These are phyloP conservation scores for Dreissena polymorpha DNA, from an alignment of 1,140 invertebrate genomes.

Conservation along the genomic window DNA sequence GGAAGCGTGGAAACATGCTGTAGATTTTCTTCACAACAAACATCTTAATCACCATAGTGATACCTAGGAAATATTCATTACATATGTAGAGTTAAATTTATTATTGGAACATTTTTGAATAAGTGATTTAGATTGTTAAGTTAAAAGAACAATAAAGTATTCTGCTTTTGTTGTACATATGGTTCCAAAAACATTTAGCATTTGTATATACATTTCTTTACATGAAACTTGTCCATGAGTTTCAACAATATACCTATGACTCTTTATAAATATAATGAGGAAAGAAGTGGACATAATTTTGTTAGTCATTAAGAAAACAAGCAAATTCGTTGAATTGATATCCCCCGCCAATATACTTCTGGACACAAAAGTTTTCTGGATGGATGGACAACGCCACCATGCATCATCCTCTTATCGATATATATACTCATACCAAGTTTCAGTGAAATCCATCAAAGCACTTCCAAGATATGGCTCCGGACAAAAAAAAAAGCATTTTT, in stretches of 20 bases:
- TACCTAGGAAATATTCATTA: constrained; percentile 60
- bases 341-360: too few relatives aligned
- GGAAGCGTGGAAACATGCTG: constrained; percentile 78
- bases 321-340: too few relatives aligned
- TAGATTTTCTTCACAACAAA: constrained; percentile 80
- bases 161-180: background rate
- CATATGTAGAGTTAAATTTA: background rate
- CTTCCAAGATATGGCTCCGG: too few relatives aligned
- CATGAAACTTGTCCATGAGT: background rate
- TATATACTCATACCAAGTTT: too few relatives aligned
- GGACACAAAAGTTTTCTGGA: too few relatives aligned
- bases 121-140: background rate
- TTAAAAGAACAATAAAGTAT: background rate
- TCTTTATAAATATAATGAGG: too few relatives aligned
- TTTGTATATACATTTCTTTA: background rate
- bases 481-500: too few relatives aligned
- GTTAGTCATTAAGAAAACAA: too few relatives aligned
- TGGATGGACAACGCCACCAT: too few relatives aligned
- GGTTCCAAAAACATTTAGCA: background rate
- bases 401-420: too few relatives aligned
- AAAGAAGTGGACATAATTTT: too few relatives aligned
- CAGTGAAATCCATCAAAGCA: too few relatives aligned
- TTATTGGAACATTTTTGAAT: background rate
- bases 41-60: constrained; percentile 77
- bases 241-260: background rate